Percentiles rank a stretch among this genome's conserved stretches.
phyloP scores from a whole-genome alignment of 2,797 vertebrate species.

The Neosilurus mollespiculum region DNA sequence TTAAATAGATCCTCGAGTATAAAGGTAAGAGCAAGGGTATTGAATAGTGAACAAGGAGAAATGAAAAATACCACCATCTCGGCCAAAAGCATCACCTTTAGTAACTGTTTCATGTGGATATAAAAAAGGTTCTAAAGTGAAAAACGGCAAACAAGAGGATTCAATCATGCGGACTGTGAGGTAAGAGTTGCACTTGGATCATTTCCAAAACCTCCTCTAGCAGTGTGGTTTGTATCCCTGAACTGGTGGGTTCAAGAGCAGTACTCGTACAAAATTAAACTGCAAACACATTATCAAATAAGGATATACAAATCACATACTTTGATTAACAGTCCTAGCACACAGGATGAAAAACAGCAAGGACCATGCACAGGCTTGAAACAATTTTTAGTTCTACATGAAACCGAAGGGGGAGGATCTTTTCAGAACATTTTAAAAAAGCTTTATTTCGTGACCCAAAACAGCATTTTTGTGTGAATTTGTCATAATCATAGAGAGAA shows the following conservation, averaged over 20 bases:
- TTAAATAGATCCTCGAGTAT: neutral
- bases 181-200: neutral
- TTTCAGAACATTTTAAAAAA: no score
- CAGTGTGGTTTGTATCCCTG: neutral
- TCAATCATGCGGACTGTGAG: neutral
- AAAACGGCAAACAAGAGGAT: neutral
- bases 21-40: neutral
- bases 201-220: neutral
- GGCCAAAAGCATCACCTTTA: neutral
- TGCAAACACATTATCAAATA: neutral
- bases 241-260: neutral
- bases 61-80: neutral
- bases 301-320: neutral
- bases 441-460: no score
- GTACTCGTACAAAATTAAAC: neutral
- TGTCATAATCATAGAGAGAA: no score
- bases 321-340: neutral
- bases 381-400: no score
- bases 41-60: neutral
- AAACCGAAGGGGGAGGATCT: neutral
- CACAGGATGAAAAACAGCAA: no score
- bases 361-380: neutral
- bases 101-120: neutral
- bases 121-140: neutral
- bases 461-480: no score